Evolutionary conservation across 1,140 invertebrate species (phyloP), one percentile per base, ranked within the genome.

Genomic region (Ooceraea biroi): DNA sequence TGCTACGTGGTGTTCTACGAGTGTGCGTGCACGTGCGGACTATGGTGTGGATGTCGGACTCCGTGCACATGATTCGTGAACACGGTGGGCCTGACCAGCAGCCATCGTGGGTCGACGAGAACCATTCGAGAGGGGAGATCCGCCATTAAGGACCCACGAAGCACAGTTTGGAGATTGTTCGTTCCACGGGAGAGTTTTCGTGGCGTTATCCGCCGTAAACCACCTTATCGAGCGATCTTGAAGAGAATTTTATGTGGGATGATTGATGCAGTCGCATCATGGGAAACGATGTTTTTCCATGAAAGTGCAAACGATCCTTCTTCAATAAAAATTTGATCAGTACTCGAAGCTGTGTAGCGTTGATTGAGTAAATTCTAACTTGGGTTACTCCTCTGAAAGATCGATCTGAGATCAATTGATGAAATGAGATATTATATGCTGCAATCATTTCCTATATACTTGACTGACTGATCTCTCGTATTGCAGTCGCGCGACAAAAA

Each of bases 51-150:
- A 52, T 27, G 7, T 55, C 30, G 74, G 19, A 19, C 48, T n/a
- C 11, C 44, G 44, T 66, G 69, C 52, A 66, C 19, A 55, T 14
- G 68, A 48, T 27, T 72, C 46, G 68, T 85, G 57, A 55, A 73
- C 68, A 66, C 65, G 30, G n/a, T 36, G 48, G n/a, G n/a, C 25
- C 27, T 36, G 52, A 65, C 69, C 83, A 73, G 4, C 57, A 76
- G 69, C 72, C 60, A 52, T 88, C 60, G 77, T 78, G 72, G 77
- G 77, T 85, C 57, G 65, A 46, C 41, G 72, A 22, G 55, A 69
- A 77, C 85, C 60, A 77, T 88, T 73, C n/a, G 66, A 55, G 36
- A 36, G 68, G 36, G 60, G 57, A 36, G 46, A 61, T 25, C 74
- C 68, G 77, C 77, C 86, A 69, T 83, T 55, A 80, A 83, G 72